Evolutionary conservation across 2,113 vertebrate species (phyloP), one percentile per base, ranked within the genome.

Genomic region (Vidua chalybeata): DNA sequence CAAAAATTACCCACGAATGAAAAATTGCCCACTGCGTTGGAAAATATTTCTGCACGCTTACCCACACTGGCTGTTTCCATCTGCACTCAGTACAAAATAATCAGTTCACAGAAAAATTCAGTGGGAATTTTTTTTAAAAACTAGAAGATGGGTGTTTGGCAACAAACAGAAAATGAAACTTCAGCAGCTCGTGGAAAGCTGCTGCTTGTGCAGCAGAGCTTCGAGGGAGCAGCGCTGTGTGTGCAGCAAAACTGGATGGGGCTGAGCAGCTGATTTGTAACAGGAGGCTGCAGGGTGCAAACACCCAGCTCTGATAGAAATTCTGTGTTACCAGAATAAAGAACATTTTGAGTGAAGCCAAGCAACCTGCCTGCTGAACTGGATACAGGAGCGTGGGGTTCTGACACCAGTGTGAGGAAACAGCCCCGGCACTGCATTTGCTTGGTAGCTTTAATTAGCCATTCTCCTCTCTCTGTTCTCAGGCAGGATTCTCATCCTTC

Each of bases 401-500:
- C 81, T 84, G 77, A 52, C 80, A 9, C 1, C 4, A 10, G 78
- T 22, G 20, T 7, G 73, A 63, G 71, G 74, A 85, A 86, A 41
- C 64, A 73, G 58, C 87, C 56, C 21, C 30, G 59, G 54, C 64
- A 41, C 67, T 59, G 66, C 33, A 2, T 71, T 89, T 86, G 13
- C 81, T 84, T 11, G 33, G 86, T 28, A 46, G 46, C 56, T 91
- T 93, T 96, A 96, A 95, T 96, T 93, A 92, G 82, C 64, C 51
- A 7, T 71, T 88, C 71, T 84, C 35, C 30, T 59, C 55, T n/a
- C 90, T 88, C 66, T 87, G 68, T 90, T 88, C 73, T 96, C 82
- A 75, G 27, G 72, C 79, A 88, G 63, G 61, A 64, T 94, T 94
- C 86, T 88, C 81, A 94, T 84, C 87, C 84, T 93, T 95, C 93